Conservation (phyloP, 2,797 vertebrate genomes). For the Acanthis flammea region DNA sequence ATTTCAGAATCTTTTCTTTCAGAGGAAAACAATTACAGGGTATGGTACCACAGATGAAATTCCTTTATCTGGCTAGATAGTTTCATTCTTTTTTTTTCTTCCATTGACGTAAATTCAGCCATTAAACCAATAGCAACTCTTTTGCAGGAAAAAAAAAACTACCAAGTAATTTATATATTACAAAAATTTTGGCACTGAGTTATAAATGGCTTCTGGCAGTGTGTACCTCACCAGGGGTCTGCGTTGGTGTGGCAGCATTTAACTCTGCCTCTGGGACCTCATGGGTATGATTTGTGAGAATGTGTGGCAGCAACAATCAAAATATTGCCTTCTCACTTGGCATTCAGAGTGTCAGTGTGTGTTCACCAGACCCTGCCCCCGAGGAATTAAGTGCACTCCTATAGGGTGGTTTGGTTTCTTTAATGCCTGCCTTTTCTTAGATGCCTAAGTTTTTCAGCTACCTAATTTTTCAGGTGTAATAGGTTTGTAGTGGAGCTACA, state of each 20-base stretch:
- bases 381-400: background rate
- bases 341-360: background rate
- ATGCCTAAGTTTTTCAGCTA: background rate
- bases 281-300: background rate
- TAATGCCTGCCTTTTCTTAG: background rate
- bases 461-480: background rate
- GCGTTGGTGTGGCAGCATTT: background rate
- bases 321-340: background rate
- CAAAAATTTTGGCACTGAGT: background rate
- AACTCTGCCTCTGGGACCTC: background rate
- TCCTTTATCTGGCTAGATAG: conserved; percentile 5
- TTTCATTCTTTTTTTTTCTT: background rate
- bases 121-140: background rate
- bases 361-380: accelerated
- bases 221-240: background rate
- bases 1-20: conserved; percentile 23
- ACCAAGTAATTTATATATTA: background rate
- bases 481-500: background rate
- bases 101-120: background rate
- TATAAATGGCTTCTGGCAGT: background rate
- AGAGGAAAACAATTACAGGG: conserved; percentile 14
- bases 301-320: background rate
- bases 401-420: background rate
- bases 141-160: background rate
- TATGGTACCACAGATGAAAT: background rate